Evolutionary conservation across 1,140 invertebrate species (phyloP), one percentile per base, ranked within the genome.

Genomic region (Drosophila mauritiana): DNA sequence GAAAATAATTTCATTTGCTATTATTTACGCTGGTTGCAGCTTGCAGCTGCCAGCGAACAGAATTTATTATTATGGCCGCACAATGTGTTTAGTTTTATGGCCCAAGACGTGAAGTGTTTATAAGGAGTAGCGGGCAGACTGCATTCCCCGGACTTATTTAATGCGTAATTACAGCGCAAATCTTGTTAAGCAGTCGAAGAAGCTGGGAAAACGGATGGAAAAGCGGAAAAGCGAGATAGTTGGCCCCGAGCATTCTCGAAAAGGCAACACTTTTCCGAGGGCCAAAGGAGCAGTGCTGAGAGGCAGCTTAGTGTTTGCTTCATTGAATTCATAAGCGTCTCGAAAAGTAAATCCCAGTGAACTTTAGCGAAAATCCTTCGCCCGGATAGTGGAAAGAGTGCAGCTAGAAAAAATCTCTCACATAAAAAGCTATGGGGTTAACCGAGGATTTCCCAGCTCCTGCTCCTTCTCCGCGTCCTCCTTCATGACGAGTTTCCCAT

Each of bases 51-150:
- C 64, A 72, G 56, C 72, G 61, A 70, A 58, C 63, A 52, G 45
- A 82, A 86, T 86, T 86, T 86, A 86, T 86, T 86, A 65, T 88
- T 68, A 88, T 79, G 83, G 83, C 70, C 62, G 77, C 74, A 75
- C 74, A 88, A 82, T 86, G 83, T 75, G 79, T 79, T 82, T 86
- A 86, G 82, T 82, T 88, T 86, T 86, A 88, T 88, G 75, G 69
- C 61, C 64, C 64, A 81, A 85, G 76, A 84, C 58, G 81, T 72
- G 75, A 64, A 86, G 74, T 88, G 64, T 62, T 75, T 68, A 79
- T 78, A 62, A 86, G 37, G n/a, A 57, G 36, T 10, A 42, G 10
- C 48, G 34, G 40, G 22, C 27, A 17, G 48, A 68, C 73, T 68
- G 78, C 73, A 61, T 61, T 56, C 49, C 37, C 53, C 43, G 36